These are phyloP conservation scores for Eustalomyia histrio DNA, from an alignment of 2,888 invertebrate species.

Conservation along the genomic window DNA sequence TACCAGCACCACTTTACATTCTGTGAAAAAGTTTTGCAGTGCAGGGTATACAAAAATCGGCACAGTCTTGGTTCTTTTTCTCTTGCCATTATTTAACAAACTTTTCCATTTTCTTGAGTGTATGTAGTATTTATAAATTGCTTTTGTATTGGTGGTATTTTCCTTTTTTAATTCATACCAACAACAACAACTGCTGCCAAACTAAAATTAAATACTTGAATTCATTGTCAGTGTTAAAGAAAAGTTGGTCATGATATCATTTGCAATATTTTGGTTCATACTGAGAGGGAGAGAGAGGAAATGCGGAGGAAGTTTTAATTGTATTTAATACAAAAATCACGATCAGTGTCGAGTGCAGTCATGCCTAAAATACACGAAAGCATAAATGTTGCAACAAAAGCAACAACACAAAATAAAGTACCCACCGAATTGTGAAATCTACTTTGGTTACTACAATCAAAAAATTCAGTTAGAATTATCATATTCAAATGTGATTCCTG, in stretches of 20 bases:
- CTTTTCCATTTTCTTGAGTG: slow-evolving; percentile 43
- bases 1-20: too few relatives aligned
- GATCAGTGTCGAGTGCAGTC: slow-evolving; percentile 62
- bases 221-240: slow-evolving; percentile 59
- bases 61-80: too few relatives aligned
- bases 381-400: slow-evolving; percentile 8
- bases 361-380: slow-evolving; percentile 30
- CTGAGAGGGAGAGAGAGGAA: neutral
- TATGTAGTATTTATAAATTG: neutral
- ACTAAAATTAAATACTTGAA: slow-evolving; percentile 30
- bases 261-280: slow-evolving; percentile 8
- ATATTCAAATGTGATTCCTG: too few relatives aligned
- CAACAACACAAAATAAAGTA: too few relatives aligned
- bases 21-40: too few relatives aligned
- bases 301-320: neutral
- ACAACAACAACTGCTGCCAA: slow-evolving; percentile 17
- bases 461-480: too few relatives aligned
- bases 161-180: slow-evolving; percentile 19
- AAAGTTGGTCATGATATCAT: slow-evolving; percentile 52
- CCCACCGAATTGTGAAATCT: too few relatives aligned
- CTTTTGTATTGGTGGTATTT: slow-evolving; percentile 33
- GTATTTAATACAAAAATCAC: slow-evolving; percentile 46
- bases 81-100: slow-evolving; percentile 59
- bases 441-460: too few relatives aligned
- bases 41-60: too few relatives aligned